Percentiles rank a stretch among this genome's conserved stretches.
Conservation (phyloP, 2,888 invertebrate species). For the Cataglyphis rosenhaueri region DNA sequence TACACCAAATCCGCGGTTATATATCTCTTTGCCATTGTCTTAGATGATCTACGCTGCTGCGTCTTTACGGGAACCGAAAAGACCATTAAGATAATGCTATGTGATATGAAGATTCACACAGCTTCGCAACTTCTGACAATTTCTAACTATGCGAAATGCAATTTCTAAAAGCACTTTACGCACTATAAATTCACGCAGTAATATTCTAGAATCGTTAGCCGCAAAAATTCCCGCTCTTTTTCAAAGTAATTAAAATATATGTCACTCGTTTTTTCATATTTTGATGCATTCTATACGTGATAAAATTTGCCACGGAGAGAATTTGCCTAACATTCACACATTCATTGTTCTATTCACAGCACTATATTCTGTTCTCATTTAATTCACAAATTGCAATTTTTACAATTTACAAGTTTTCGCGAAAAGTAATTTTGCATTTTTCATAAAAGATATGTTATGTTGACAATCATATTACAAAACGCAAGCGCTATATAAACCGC, state of each 20-base stretch:
- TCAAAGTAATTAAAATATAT: neutral
- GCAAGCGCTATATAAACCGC: neutral
- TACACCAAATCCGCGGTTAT: constrained; percentile 28
- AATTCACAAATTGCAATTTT: constrained; percentile 17
- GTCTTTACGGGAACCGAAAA: constrained; percentile 14
- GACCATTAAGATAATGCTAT: constrained; percentile 29
- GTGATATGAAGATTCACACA: constrained; percentile 8
- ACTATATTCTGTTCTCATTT: neutral
- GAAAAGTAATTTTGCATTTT: constrained; percentile 17
- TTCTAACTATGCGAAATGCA: neutral
- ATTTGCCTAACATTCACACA: constrained; percentile 1
- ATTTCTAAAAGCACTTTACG: neutral
- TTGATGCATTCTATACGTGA: neutral
- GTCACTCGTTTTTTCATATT: neutral
- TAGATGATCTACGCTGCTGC: constrained; percentile 1
- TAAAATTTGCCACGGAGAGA: neutral
- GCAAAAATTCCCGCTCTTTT: neutral
- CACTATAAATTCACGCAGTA: neutral
- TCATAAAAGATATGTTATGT: neutral
- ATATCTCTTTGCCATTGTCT: constrained; percentile 39
- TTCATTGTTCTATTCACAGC: neutral
- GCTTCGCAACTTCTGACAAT: neutral
- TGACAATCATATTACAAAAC: neutral
- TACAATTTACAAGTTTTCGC: neutral
- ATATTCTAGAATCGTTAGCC: constrained; percentile 3